Base-by-base conservation (phyloP, 2,888 invertebrate genomes). In the Rutpela maculata region DNA sequence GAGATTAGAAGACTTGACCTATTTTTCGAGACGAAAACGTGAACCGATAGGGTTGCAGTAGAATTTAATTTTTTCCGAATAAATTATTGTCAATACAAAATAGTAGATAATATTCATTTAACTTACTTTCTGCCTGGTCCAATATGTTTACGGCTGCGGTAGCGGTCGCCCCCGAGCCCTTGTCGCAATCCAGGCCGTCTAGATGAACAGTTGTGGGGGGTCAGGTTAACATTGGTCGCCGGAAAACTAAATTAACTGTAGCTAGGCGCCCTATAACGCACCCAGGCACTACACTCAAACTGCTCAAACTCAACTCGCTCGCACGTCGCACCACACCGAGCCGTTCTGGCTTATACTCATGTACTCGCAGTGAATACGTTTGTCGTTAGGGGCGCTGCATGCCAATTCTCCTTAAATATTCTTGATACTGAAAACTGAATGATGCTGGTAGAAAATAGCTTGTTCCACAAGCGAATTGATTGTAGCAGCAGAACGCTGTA, bases 221-320 rank as follows among this genome's bases (percentile, higher is more conserved):
- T 89, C 89, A 90, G 87, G 90, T 89, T 86, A 89, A 89, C 90
- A 89, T 90, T 87, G 86, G 89, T 88, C 88, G 87, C 84, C 84
- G 85, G 85, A 82, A 81, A 84, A 86, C 83, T 85, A 84, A 85
- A 85, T 85, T 86, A 86, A 86, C 70, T 86, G 86, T 78, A 87
- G 85, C 86, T 84, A 87, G 87, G 87, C 88, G 88, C 87, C 87
- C 87, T 85, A 84, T 85, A 87, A 87, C 86, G 88, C 88, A 88
- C 88, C 89, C 89, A 88, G 86, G 83, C 88, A 89, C 89, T 88
- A 88, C 89, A 80, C 80, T 75, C 80, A 80, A 80, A 78, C 80
- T 78, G 88, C 87, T 85, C 87, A 85, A 85, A 86, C 87, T 85
- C 86, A 84, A 86, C 86, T 86, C 87, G 84, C 85, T 84, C 70